phyloP scores from a whole-genome alignment of 2,113 vertebrate genomes.

The Orientallactaga bullata region DNA sequence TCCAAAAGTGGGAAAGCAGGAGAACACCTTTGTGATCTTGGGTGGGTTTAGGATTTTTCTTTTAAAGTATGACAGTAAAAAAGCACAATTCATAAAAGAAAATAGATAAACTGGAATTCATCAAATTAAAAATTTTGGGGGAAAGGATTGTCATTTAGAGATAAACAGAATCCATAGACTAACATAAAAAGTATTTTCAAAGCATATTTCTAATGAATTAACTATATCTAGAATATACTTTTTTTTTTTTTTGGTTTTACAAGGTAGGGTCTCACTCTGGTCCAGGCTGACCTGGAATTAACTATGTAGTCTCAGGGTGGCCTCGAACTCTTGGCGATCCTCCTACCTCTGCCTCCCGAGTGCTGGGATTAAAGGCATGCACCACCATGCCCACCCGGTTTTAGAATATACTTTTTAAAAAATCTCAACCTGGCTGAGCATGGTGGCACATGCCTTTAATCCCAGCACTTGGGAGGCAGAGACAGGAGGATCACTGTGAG shows the following conservation, averaged over 20 bases:
- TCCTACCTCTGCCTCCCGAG: too few species aligned
- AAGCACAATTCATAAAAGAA: neutral
- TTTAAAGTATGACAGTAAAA: neutral
- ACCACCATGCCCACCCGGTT: too few species aligned
- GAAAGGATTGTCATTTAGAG: neutral
- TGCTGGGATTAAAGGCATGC: too few species aligned
- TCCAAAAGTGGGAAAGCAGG: neutral
- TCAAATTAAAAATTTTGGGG: neutral
- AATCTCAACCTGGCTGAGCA: neutral
- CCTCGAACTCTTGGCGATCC: too few species aligned
- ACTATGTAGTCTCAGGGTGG: too few species aligned
- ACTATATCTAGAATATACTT: neutral
- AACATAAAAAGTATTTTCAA: neutral
- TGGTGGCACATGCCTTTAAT: too few species aligned
- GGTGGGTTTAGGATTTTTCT: neutral
- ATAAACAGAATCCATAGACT: neutral
- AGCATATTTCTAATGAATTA: neutral
- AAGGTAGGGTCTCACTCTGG: too few species aligned
- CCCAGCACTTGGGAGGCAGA: too few species aligned
- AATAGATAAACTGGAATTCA: neutral
- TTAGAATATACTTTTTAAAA: neutral
- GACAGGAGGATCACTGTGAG: too few species aligned
- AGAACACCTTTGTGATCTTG: neutral
- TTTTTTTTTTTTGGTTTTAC: too few species aligned
- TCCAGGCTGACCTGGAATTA: too few species aligned